Evolutionary conservation across 2,797 vertebrate species (phyloP).

Genomic region (Argentina silus): DNA sequence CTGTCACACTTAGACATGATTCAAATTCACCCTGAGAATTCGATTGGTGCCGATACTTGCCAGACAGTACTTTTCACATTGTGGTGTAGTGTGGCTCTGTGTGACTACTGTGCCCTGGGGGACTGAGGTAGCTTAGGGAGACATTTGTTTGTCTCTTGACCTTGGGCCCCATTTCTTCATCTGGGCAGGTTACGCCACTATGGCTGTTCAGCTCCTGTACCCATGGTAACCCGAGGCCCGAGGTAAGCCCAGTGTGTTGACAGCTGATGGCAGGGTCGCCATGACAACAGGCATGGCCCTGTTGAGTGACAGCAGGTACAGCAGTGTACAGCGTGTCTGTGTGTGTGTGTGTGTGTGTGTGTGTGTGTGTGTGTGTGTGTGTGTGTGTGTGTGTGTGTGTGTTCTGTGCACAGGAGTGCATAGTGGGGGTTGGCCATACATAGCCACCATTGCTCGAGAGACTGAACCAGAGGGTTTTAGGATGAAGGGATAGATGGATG

Average conservation of each 20-base stretch:
- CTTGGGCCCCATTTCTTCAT: slow-evolving; percentile 1
- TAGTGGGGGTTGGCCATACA: not conserved
- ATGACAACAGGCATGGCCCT: slow-evolving; percentile 42
- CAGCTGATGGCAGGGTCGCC: slow-evolving; percentile 40
- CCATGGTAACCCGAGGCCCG: slow-evolving; percentile 37
- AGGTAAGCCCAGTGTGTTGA: slow-evolving; percentile 24
- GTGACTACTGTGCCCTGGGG: too few relatives aligned
- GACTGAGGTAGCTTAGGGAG: too few relatives aligned
- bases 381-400: not conserved
- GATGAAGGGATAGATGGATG: not conserved
- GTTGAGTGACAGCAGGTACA: slow-evolving; percentile 20
- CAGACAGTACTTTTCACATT: too few relatives aligned
- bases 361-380: not conserved
- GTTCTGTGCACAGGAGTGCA: not conserved
- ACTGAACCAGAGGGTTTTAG: not conserved
- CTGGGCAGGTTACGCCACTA: slow-evolving; percentile 16
- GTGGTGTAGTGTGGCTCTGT: too few relatives aligned
- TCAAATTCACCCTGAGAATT: not conserved
- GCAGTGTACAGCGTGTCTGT: not conserved
- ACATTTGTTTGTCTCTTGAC: slow-evolving; percentile 7
- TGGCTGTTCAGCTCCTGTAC: slow-evolving; percentile 22
- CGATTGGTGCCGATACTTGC: not conserved
- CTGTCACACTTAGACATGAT: not conserved
- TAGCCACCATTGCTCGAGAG: not conserved
- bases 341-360: not conserved